phyloP scores from a whole-genome alignment of 2,113 vertebrate genomes.

The Strix uralensis region DNA sequence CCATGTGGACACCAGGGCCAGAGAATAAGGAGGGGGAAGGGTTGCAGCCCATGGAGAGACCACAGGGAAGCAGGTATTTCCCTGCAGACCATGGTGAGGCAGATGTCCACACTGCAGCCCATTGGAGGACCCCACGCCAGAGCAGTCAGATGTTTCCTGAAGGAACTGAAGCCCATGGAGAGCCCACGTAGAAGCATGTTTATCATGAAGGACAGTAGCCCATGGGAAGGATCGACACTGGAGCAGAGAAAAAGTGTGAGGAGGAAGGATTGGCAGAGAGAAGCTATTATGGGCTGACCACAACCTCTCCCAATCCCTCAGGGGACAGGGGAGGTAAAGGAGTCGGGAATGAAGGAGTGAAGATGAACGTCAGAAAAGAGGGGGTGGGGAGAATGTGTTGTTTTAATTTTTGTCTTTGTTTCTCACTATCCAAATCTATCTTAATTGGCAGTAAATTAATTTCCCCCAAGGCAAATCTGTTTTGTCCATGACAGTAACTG shows the following conservation, averaged over 20 bases:
- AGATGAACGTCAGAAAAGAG: neutral
- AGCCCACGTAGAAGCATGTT: neutral
- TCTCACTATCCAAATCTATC: neutral
- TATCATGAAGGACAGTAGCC: neutral
- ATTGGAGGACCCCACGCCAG: fast-evolving
- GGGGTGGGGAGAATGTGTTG: neutral
- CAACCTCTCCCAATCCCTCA: neutral
- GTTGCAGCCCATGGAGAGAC: neutral
- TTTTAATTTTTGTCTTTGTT: neutral
- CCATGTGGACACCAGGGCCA: neutral
- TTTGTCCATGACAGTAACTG: neutral
- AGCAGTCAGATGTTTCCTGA: neutral
- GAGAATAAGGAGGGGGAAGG: neutral
- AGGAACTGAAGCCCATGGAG: neutral
- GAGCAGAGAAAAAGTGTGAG: neutral
- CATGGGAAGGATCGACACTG: neutral
- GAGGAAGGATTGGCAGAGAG: neutral
- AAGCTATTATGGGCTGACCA: neutral
- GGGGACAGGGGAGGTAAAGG: neutral
- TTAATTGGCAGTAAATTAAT: neutral
- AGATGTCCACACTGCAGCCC: no score
- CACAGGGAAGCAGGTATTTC: neutral
- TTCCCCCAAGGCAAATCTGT: neutral
- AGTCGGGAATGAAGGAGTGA: neutral
- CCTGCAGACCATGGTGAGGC: neutral